Evolutionary conservation across 2,113 vertebrate genomes (phyloP), one percentile per base, ranked within the genome.

Genomic region (Gallinago media): DNA sequence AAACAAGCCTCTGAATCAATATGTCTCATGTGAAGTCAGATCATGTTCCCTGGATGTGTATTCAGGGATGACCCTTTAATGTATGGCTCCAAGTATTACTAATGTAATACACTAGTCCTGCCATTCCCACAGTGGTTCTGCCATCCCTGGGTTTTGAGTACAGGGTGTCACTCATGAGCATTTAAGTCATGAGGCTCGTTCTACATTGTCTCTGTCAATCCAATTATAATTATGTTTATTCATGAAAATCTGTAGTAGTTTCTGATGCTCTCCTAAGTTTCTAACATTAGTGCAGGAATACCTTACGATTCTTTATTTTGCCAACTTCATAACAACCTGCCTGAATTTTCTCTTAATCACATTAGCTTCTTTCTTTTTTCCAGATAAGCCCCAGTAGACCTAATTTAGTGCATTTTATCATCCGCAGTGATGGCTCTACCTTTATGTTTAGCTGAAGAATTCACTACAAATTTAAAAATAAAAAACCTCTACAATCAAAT

Each of bases 191-290:
- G 47, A 93, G 49, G 31, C 65, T 86, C 3, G 0, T 75, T 94
- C 85, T 95, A 67, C 72, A 46, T 80, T 93, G 68, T 95, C 42
- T 89, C 83, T 90, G 70, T 87, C 86, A 84, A 74, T 32, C 67
- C 83, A 95, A 81, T 88, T 96, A 85, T 54, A 78, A 91, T 92
- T 84, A 94, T 94, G 88, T 96, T 95, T 94, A 95, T 95, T 94
- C 92, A 97, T 97, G 95, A 97, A 92, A 96, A 97, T 96, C 95
- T 97, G 88, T 92, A 89, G 79, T 66, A 63, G 79, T 80, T 95
- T 90, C 80, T 92, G 81, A 78, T 94, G 55, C 72, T 95, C 71
- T 91, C 86, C 47, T 50, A 86, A 58, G 92, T 71, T 92, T 94
- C 94, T 96, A 96, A 92, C 85, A 85, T 93, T 93, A 95, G 76